A percentile compares a stretch with the other conserved stretches of the same genome.
phyloP scores from a whole-genome alignment of 2,888 invertebrate genomes.

The Oasisia sp. region DNA sequence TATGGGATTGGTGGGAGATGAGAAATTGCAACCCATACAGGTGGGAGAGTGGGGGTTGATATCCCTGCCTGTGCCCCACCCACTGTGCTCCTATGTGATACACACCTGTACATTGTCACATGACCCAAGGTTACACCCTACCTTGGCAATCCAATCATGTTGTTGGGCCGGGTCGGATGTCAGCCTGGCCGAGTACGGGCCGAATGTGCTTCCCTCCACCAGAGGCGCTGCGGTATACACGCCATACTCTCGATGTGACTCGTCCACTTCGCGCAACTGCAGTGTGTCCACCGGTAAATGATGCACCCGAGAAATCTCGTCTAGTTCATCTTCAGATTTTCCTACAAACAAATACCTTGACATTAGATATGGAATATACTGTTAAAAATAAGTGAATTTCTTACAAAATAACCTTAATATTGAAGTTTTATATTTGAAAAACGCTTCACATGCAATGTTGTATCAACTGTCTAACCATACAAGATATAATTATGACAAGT shows the following conservation, averaged over 20 bases:
- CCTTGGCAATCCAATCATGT: background rate
- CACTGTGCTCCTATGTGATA: too few species aligned
- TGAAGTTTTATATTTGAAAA: background rate
- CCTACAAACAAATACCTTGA: slow-evolving; percentile 21
- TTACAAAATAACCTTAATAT: too few species aligned
- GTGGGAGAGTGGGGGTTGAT: too few species aligned
- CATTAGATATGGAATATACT: background rate
- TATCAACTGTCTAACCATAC: too few species aligned
- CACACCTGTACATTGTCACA: background rate
- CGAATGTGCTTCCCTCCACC: background rate
- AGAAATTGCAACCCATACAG: too few species aligned
- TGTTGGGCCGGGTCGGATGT: background rate
- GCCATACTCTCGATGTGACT: background rate
- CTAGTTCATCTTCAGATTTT: slow-evolving; percentile 32
- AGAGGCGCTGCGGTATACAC: background rate
- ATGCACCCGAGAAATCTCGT: slow-evolving; percentile 28
- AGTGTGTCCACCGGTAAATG: slow-evolving; percentile 31
- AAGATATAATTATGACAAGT: too few species aligned
- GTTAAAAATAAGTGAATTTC: too few species aligned
- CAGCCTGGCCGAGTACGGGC: background rate
- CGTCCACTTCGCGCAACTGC: slow-evolving; percentile 29
- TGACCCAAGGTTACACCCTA: background rate
- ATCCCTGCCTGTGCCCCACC: too few species aligned
- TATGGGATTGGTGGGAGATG: too few species aligned
- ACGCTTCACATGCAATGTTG: background rate